Evolutionary conservation across 2,888 invertebrate genomes (phyloP), one percentile per base, ranked within the genome.

Genomic region (Dysmachus trigonus): DNA sequence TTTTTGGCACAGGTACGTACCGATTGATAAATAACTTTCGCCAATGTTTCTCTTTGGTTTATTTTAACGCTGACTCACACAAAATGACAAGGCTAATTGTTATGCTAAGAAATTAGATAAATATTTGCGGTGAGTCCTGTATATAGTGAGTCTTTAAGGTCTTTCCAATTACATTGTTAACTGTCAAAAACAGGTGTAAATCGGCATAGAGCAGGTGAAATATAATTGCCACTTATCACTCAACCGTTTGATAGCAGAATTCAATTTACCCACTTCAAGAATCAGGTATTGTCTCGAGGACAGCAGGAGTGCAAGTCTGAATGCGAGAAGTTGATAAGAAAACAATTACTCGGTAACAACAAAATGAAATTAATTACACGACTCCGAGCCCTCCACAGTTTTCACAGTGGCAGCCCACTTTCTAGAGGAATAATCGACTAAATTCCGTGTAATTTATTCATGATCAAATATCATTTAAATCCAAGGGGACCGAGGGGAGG

Each of bases 391-490:
- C 30, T 30, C 51, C 15, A 31, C 27, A 79, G 10, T 62, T 15
- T n/a, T 51, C 62, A 10, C 82, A 62, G 41, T 31, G 27, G 22
- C 38, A 33, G 22, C 33, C 82, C 31, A 22, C 27, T 51, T 81
- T 81, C 33, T 18, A 30, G 27, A 62, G 81, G 31, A 77, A 79
- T 76, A 86, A 81, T 86, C 86, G 53, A 74, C 83, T 76, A 74
- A 72, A 76, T 53, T 62, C 77, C 33, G 31, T 13, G 71, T 82
- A 87, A 87, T 87, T 87, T 87, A 87, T 87, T 87, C 87, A 87
- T 87, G 85, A 85, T 74, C 85, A 85, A 87, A 85, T 87, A 87
- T 85, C 85, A 82, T 85, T 87, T 82, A 85, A 85, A 73, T 76
- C 62, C 51, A 77, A 35, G 27, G 82, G 15, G 10, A 33, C 18